Base-by-base conservation (phyloP, 2,888 invertebrate species). In the Helicoverpa assulta region DNA sequence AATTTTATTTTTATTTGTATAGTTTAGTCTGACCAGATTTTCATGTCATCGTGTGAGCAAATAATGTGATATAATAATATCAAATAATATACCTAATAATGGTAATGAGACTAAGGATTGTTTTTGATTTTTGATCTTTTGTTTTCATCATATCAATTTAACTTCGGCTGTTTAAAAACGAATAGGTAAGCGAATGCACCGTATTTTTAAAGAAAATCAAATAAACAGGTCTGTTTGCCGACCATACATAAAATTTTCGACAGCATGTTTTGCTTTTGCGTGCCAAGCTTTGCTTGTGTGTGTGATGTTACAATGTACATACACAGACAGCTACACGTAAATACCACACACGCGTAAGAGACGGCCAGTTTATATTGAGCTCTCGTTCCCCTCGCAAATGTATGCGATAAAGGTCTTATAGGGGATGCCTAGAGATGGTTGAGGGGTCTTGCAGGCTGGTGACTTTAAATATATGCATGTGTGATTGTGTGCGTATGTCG, bases 231-330 rank as follows among this genome's bases (percentile, higher is more conserved):
- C 6, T 68, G 58, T 80, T 74, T 90, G 88, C 84, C 78, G 81
- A 88, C 93, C 63, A 81, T 93, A 91, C 88, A 73, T 82, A 79
- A 88, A 87, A 92, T 91, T 91, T 92, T 93, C 92, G 92, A 91
- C 91, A 90, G 88, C 91, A 84, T 92, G 92, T 94, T 93, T 92
- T 91, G 92, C 89, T 92, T 92, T 93, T 90, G 93, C 93, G 93
- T 94, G 93, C 89, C 88, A 82, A 84, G 73, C 72, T 73, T 81
- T 76, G 80, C 82, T 78, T 86, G 86, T 86, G 87, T 91, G 91
- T 88, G 71, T 74, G 88, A 85, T 86, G 85, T 84, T 88, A 85
- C 85, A 86, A 88, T 88, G 85, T 90, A 88, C 80, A 73, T 77
- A 84, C 85, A 85, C 84, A 56, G 79, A 78, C 76, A 78, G 80